Evolutionary conservation across 2,888 invertebrate genomes (phyloP).

Genomic region (Apocheima hispidaria): DNA sequence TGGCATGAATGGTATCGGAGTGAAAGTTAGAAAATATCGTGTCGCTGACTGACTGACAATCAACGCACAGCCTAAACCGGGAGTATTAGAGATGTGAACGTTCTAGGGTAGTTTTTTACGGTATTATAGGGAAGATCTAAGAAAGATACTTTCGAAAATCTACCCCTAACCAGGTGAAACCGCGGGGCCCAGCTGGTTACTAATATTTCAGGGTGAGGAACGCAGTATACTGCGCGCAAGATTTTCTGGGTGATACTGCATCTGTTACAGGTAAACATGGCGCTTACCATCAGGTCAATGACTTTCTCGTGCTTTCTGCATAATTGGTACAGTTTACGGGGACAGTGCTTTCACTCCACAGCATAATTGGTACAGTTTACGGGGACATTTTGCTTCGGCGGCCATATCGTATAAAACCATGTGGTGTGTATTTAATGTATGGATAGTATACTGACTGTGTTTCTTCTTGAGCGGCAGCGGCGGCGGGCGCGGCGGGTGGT

Average conservation of each 20-base stretch:
- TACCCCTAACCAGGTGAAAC: too few relatives aligned
- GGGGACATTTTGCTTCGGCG: not conserved
- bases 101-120: too few relatives aligned
- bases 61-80: too few relatives aligned
- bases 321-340: not conserved
- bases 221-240: not conserved
- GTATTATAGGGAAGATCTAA: too few relatives aligned
- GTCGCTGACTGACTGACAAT: too few relatives aligned
- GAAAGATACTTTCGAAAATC: too few relatives aligned
- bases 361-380: not conserved
- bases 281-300: not conserved
- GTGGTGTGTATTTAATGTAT: not conserved
- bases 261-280: not conserved
- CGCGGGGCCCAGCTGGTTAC: too few relatives aligned
- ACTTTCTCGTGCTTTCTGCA: not conserved
- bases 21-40: too few relatives aligned
- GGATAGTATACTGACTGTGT: slow-evolving; percentile 92
- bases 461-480: slow-evolving; percentile 97
- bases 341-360: not conserved
- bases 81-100: too few relatives aligned
- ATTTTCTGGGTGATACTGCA: not conserved
- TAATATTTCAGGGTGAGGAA: too few relatives aligned
- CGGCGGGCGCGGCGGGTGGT: slow-evolving; percentile 91
- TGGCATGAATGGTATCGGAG: too few relatives aligned
- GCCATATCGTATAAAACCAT: not conserved